Conservation (phyloP, 1,140 invertebrate genomes). For the Drosophila erecta region DNA sequence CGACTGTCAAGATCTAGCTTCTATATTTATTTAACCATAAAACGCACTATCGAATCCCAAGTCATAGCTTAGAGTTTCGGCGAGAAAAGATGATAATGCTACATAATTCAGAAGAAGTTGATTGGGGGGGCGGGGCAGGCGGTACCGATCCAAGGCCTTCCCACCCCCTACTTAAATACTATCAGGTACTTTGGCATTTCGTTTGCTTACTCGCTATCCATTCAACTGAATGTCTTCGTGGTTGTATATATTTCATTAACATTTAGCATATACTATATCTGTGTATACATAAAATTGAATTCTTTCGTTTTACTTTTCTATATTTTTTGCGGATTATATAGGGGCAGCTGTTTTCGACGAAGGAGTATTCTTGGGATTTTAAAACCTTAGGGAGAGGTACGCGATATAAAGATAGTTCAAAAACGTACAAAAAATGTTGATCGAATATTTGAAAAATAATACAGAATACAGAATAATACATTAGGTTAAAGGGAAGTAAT, state of each 20-base stretch:
- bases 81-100: constrained; percentile 24
- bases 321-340: not conserved
- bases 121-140: not conserved
- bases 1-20: constrained; percentile 67
- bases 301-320: not conserved
- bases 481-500: too few relatives aligned
- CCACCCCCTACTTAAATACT: constrained; percentile 66
- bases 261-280: constrained; percentile 28
- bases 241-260: constrained; percentile 31
- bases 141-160: not conserved
- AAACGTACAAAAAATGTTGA: too few relatives aligned
- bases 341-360: not conserved
- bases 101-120: constrained; percentile 27
- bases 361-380: not conserved
- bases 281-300: constrained; percentile 40
- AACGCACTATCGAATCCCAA: constrained; percentile 28
- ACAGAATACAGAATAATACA: too few relatives aligned
- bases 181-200: constrained; percentile 84
- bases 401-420: too few relatives aligned
- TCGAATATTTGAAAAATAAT: too few relatives aligned
- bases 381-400: too few relatives aligned
- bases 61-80: constrained; percentile 21
- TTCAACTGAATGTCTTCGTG: constrained; percentile 27
- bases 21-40: constrained; percentile 23
- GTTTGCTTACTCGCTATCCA: constrained; percentile 34